Percentiles rank a stretch among this genome's conserved stretches.
Evolutionary conservation across 2,113 vertebrate genomes (phyloP).

Genomic region (Entomyzon cyanotis): DNA sequence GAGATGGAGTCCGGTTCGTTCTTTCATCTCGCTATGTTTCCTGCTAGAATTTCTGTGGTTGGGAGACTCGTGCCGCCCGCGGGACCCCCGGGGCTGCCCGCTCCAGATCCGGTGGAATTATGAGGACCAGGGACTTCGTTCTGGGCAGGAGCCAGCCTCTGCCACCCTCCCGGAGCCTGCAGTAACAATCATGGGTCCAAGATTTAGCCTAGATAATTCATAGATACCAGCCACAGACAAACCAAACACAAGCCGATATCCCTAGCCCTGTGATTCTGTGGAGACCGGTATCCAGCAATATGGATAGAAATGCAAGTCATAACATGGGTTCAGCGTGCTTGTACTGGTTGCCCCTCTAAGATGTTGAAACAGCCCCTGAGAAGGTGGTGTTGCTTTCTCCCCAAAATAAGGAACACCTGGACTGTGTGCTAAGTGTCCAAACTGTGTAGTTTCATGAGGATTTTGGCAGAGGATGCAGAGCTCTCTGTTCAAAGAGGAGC

Average conservation of each 20-base stretch:
- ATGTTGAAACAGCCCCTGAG: background rate
- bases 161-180: no score
- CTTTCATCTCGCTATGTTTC: no score
- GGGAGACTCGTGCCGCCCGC: no score
- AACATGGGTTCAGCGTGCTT: background rate
- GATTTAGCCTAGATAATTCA: background rate
- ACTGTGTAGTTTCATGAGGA: background rate
- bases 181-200: background rate
- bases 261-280: background rate
- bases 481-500: background rate
- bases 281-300: background rate
- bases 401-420: background rate
- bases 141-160: no score
- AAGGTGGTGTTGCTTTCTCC: background rate
- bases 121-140: no score
- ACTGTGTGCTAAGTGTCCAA: background rate
- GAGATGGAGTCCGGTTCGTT: no score
- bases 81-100: no score
- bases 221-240: background rate
- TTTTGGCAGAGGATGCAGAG: background rate
- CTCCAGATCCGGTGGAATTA: no score
- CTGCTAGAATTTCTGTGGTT: no score
- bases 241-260: background rate
- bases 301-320: background rate
- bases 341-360: fast-evolving